Percentiles rank a stretch among this genome's conserved stretches.
These are phyloP conservation scores for Apis dorsata DNA, from an alignment of 1,140 invertebrate species.

Conservation along the genomic window DNA sequence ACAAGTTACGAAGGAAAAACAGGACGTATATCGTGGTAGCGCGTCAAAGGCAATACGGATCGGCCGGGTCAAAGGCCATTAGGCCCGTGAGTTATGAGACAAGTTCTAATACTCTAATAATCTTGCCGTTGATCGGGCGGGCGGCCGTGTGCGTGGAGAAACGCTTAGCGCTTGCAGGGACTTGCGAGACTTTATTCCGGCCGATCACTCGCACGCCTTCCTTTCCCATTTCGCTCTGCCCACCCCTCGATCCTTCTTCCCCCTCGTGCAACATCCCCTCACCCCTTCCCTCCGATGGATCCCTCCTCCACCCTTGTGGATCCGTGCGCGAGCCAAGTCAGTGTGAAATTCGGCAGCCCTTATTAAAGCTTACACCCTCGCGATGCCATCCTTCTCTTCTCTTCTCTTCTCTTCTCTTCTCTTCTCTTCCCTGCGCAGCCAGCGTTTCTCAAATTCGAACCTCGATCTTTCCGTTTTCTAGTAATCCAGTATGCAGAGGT, in stretches of 20 bases:
- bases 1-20: conserved; percentile 5
- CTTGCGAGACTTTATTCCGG: conserved; percentile 66
- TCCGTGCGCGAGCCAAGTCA: conserved; percentile 69
- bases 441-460: conserved; percentile 40
- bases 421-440: not conserved
- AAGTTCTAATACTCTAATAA: conserved; percentile 80
- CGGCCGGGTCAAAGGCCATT: conserved; percentile 72
- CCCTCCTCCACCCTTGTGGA: conserved; percentile 25
- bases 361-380: conserved; percentile 77
- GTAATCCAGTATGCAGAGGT: too few species aligned
- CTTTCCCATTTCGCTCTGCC: conserved; percentile 51
- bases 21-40: conserved; percentile 52
- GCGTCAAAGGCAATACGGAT: conserved; percentile 74
- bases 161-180: conserved; percentile 36
- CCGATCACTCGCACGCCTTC: conserved; percentile 71
- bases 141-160: conserved; percentile 32
- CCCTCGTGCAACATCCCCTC: conserved; percentile 46
- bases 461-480: too few species aligned
- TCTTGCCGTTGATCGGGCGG: conserved; percentile 75
- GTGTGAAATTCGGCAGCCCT: conserved; percentile 79
- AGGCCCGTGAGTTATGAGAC: conserved; percentile 77
- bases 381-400: conserved; percentile 4
- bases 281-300: conserved; percentile 38
- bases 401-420: not conserved
- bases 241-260: conserved; percentile 62